Evolutionary conservation across 2,797 vertebrate species (phyloP).

Genomic region (Borostomias antarcticus): DNA sequence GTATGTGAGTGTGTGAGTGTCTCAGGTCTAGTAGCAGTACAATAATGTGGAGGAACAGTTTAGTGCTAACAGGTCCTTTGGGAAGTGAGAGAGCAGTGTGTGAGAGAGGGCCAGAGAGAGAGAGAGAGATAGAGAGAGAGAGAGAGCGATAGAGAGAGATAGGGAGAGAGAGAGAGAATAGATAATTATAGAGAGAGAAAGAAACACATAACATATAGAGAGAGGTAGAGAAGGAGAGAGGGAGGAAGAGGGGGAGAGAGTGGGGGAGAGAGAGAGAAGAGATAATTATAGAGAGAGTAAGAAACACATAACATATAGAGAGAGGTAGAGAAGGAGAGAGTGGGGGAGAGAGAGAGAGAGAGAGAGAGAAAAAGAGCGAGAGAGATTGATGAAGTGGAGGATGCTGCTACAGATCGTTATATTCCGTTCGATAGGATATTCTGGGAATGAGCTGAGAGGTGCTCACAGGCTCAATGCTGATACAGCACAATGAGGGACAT

Average conservation of each 20-base stretch:
- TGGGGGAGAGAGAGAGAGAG: not conserved
- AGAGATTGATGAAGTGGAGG: constrained; percentile 45
- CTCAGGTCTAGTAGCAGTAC: constrained; percentile 7
- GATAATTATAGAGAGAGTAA: not conserved
- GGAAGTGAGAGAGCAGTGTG: constrained; percentile 6
- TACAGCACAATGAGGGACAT: constrained; percentile 31
- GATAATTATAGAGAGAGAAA: too few relatives aligned
- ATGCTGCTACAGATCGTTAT: constrained; percentile 43
- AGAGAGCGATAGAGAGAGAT: not conserved
- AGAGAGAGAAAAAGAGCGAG: constrained; percentile 3
- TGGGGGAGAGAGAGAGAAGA: not conserved
- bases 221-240: not conserved
- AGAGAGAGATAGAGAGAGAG: not conserved
- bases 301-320: too few relatives aligned
- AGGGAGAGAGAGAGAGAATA: not conserved
- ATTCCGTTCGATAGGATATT: constrained; percentile 46
- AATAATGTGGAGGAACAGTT: constrained; percentile 35
- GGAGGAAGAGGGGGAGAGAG: not conserved
- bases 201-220: not conserved
- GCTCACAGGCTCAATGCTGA: constrained; percentile 34
- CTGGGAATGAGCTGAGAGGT: constrained; percentile 23
- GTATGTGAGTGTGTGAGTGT: not conserved
- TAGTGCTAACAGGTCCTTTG: constrained; percentile 50
- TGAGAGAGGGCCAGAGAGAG: not conserved
- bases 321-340: not conserved